phyloP scores from a whole-genome alignment of 2,888 invertebrate species.

The Drosophila pseudotalamancana region DNA sequence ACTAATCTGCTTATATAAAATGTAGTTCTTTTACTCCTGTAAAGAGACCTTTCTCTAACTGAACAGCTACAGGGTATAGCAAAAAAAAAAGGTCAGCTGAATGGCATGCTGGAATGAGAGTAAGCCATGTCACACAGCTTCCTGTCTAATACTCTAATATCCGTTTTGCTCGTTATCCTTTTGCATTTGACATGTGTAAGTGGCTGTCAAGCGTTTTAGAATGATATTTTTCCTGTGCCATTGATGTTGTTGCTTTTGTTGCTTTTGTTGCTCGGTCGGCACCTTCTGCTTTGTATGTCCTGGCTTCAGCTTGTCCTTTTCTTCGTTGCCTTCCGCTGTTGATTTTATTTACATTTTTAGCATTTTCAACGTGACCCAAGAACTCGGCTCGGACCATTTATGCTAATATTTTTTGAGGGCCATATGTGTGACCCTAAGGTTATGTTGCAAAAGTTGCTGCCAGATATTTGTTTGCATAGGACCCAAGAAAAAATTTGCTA shows the following conservation, averaged over 20 bases:
- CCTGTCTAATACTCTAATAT: conserved; percentile 77
- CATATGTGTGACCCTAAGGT: conserved; percentile 49
- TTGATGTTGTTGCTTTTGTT: conserved; percentile 17
- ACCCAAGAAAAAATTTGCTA: conserved; percentile 1
- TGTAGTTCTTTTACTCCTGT: no score
- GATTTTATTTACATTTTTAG: conserved; percentile 79
- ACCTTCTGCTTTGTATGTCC: conserved; percentile 54
- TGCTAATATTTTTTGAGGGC: conserved; percentile 62
- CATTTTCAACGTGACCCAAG: conserved; percentile 54
- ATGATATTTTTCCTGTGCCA: conserved; percentile 70
- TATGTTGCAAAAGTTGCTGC: conserved; percentile 21
- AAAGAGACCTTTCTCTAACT: no score
- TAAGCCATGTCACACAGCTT: conserved; percentile 61
- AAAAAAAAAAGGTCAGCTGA: conserved; percentile 41
- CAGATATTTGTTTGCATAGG: conserved; percentile 48
- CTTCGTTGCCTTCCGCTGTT: conserved; percentile 51
- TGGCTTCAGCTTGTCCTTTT: conserved; percentile 53
- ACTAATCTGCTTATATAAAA: no score
- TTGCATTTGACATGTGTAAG: conserved; percentile 79
- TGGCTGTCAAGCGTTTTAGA: conserved; percentile 77
- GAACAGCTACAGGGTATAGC: no score
- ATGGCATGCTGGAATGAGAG: conserved; percentile 18
- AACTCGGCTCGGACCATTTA: conserved; percentile 46
- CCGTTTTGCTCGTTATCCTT: conserved; percentile 78
- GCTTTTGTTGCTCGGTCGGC: conserved; percentile 25